These are phyloP conservation scores for Umimayanthus chanpuru DNA, from an alignment of 92 coral and sea anemone species.

Conservation along the genomic window DNA sequence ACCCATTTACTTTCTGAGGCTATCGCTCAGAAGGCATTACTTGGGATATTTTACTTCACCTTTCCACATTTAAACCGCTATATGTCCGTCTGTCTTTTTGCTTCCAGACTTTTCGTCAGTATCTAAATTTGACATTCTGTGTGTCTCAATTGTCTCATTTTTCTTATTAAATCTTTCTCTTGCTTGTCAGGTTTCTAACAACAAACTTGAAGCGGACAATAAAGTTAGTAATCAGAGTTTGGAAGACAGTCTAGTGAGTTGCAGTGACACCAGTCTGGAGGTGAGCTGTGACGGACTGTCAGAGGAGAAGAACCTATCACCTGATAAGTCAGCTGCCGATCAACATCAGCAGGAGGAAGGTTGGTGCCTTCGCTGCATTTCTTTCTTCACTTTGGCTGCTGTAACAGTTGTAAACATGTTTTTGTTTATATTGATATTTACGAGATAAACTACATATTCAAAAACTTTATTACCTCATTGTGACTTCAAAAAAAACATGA, in stretches of 20 bases:
- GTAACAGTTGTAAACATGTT: not conserved
- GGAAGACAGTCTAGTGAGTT: constrained; percentile 34
- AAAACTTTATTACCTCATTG: too few species aligned
- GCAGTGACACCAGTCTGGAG: constrained; percentile 36
- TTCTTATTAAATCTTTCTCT: not conserved
- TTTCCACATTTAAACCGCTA: too few species aligned
- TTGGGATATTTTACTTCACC: too few species aligned
- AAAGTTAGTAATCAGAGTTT: constrained; percentile 30
- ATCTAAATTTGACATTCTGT: too few species aligned
- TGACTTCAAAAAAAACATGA: too few species aligned
- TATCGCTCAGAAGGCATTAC: too few species aligned
- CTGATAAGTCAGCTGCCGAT: not conserved
- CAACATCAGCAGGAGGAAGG: not conserved
- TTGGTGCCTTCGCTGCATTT: not conserved
- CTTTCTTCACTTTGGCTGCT: not conserved
- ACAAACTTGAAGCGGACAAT: constrained; percentile 14
- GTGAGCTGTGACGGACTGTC: constrained; percentile 31
- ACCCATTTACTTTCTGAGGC: too few species aligned
- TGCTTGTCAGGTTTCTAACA: constrained; percentile 13
- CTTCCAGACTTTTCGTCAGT: too few species aligned
- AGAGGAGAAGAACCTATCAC: constrained; percentile 25
- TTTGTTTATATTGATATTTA: too few species aligned
- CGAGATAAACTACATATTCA: too few species aligned
- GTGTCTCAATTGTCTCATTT: not conserved
- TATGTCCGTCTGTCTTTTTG: too few species aligned